Evolutionary conservation across 2,113 vertebrate genomes (phyloP).

Genomic region (Benitochromis conjunctus): DNA sequence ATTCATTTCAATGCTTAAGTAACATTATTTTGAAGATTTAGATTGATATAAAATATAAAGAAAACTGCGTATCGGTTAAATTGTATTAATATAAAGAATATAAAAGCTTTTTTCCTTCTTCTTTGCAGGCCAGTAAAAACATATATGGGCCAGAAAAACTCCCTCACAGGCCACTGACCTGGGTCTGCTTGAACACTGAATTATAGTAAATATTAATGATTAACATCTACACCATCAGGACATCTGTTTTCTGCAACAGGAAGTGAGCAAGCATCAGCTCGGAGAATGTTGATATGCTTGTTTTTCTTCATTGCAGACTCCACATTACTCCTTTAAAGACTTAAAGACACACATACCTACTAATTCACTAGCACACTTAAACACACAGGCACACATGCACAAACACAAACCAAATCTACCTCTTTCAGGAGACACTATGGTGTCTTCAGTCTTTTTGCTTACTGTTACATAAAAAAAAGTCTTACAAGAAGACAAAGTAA

Average conservation of each 20-base stretch:
- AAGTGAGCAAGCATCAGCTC: background rate
- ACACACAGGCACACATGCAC: no score
- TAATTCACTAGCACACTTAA: background rate
- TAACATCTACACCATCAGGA: background rate
- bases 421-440: background rate
- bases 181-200: background rate
- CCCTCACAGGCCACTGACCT: accelerated
- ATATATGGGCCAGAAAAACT: background rate
- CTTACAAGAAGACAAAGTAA: background rate
- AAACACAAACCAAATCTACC: background rate
- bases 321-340: background rate
- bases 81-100: background rate
- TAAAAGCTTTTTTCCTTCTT: accelerated
- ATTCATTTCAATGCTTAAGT: background rate
- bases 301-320: background rate
- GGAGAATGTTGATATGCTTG: background rate
- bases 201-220: background rate
- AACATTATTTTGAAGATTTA: background rate
- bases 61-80: background rate
- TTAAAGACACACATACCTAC: background rate
- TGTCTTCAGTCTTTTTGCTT: background rate
- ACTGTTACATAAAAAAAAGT: background rate
- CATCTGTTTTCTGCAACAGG: background rate
- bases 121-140: background rate
- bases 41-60: accelerated